Evolutionary conservation across 2,888 invertebrate species (phyloP).

Genomic region (Lottia scabra): DNA sequence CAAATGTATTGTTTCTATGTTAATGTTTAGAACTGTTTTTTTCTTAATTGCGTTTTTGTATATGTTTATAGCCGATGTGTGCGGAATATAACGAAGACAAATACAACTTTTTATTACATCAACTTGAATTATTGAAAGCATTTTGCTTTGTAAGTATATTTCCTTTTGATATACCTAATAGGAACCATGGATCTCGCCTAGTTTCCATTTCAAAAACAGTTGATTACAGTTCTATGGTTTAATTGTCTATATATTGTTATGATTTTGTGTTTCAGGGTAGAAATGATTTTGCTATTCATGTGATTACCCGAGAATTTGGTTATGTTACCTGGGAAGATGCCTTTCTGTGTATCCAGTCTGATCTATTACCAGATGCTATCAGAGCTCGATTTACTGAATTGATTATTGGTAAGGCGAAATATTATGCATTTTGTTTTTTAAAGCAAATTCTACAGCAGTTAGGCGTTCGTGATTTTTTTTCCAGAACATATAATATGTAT

Average conservation of each 20-base stretch:
- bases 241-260: neutral
- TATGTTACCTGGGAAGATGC: conserved; percentile 69
- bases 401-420: conserved; percentile 59
- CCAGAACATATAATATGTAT: too few relatives aligned
- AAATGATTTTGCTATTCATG: conserved; percentile 66
- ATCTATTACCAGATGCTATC: conserved; percentile 63
- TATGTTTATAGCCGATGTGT: conserved; percentile 42
- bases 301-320: conserved; percentile 65
- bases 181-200: too few relatives aligned
- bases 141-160: conserved; percentile 63
- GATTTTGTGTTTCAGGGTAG: conserved; percentile 58
- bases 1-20: too few relatives aligned
- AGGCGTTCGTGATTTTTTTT: too few relatives aligned
- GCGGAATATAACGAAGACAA: conserved; percentile 54
- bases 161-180: too few relatives aligned
- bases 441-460: too few relatives aligned
- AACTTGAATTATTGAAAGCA: conserved; percentile 65
- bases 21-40: neutral
- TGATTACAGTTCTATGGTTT: neutral
- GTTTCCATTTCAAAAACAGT: neutral
- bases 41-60: neutral
- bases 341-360: conserved; percentile 65
- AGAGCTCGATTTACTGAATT: conserved; percentile 68
- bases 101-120: conserved; percentile 65
- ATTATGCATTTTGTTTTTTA: too few relatives aligned